Evolutionary conservation across 1,140 invertebrate species (phyloP), one percentile per base, ranked within the genome.

Genomic region (Sitobion miscanthi): DNA sequence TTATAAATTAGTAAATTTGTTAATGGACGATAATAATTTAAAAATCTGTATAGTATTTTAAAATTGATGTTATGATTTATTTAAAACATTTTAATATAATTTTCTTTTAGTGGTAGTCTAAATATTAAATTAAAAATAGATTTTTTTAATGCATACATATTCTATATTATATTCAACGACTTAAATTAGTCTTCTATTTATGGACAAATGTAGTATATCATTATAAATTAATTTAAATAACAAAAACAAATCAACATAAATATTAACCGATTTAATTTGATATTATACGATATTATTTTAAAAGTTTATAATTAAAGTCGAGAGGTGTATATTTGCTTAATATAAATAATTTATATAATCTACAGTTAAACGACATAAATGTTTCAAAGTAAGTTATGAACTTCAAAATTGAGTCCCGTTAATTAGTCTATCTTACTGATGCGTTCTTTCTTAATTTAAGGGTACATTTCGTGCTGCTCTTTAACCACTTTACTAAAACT

Each of bases 361-460:
- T 54, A 11, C 30, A 52, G 49, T 89, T 89, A 89, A 88, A 88
- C n/a, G 47, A 88, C 7, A n/a, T 52, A 45, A 21, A 54, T 21
- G 8, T 89, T 54, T 54, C 7, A 52, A 54, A 89, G n/a, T 35
- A 52, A 54, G 52, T 23, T 89, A 38, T n/a, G 47, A 38, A 54
- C n/a, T 89, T 54, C 23, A 38, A 52, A 89, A 89, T 54, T 38
- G n/a, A 35, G n/a, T 52, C n/a, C 30, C 9, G 87, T 89, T 54
- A 35, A 89, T 89, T 54, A 89, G 21, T 54, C 62, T 89, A 89
- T 89, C 9, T 89, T 54, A 89, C n/a, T 21, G 30, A 52, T 52
- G 30, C 2, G 20, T 86, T 86, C 23, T 42, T 47, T 52, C 30
- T 88, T 88, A 49, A 52, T 52, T 52, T 89, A 35, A 54, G 20